Evolutionary conservation across 2,797 vertebrate genomes (phyloP).

Genomic region (Bradypodion pumilum): DNA sequence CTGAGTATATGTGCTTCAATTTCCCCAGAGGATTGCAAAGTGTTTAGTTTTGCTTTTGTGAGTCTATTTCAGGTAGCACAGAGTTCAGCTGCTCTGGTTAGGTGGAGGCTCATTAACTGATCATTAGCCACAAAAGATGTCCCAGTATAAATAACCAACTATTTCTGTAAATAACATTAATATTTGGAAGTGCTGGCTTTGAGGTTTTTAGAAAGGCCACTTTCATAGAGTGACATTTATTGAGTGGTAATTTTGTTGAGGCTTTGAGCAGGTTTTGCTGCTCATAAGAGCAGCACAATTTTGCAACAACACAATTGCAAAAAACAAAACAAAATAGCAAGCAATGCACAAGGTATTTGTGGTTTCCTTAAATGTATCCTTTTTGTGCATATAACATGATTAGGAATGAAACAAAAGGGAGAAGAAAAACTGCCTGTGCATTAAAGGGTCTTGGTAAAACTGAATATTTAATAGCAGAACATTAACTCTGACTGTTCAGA

Average conservation of each 20-base stretch:
- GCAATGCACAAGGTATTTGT: conserved; percentile 42
- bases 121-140: neutral
- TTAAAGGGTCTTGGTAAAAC: conserved; percentile 47
- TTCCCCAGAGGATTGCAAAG: too few relatives aligned
- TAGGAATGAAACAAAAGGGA: conserved; percentile 31
- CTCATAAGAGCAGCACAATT: neutral
- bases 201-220: neutral
- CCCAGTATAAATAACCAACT: neutral
- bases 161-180: neutral
- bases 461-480: conserved; percentile 40
- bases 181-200: neutral
- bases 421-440: conserved; percentile 34
- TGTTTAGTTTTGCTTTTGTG: too few relatives aligned
- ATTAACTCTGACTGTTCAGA: conserved; percentile 35
- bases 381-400: conserved; percentile 32
- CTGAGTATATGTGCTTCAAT: too few relatives aligned
- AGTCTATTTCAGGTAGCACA: too few relatives aligned
- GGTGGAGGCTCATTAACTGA: too few relatives aligned
- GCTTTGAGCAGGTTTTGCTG: too few relatives aligned
- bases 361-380: conserved; percentile 13
- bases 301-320: conserved; percentile 10
- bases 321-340: conserved; percentile 32
- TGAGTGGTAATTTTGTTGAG: conserved; percentile 24
- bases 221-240: neutral
- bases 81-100: too few relatives aligned